Conservation (phyloP, 2,113 vertebrate genomes). For the Natator depressus region DNA sequence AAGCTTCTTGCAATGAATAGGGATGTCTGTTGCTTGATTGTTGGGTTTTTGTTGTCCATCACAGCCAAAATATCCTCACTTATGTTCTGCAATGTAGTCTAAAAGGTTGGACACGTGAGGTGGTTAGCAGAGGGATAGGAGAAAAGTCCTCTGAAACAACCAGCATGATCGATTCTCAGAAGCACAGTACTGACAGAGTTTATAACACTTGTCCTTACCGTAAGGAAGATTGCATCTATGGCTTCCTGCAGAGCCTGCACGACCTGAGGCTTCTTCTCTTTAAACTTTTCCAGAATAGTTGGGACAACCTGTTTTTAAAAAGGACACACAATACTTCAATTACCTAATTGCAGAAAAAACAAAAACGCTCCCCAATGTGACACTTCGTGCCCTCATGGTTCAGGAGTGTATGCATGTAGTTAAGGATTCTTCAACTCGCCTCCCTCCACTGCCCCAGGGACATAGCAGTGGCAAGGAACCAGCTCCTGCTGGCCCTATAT, state of each 20-base stretch:
- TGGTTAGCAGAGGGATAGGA: neutral
- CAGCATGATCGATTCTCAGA: neutral
- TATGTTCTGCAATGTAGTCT: conserved; percentile 95
- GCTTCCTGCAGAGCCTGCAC: conserved; percentile 97
- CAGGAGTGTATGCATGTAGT: neutral
- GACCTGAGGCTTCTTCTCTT: conserved; percentile 97
- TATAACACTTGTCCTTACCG: conserved; percentile 82
- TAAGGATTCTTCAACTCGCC: neutral
- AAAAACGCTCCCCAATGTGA: neutral
- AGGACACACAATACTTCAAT: neutral
- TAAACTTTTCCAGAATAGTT: conserved; percentile 98
- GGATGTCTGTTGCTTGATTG: conserved; percentile 97
- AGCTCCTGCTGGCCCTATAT: neutral
- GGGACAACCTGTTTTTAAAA: conserved; percentile 89
- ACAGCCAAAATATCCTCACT: conserved; percentile 94
- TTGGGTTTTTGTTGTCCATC: conserved; percentile 99
- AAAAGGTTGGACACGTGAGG: neutral
- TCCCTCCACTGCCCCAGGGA: neutral
- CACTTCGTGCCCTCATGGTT: neutral
- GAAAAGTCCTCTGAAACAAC: neutral
- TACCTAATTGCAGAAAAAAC: neutral
- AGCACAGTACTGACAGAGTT: neutral
- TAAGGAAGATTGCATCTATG: conserved; percentile 96
- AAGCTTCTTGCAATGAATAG: conserved; percentile 97
- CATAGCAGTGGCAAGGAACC: neutral